Conservation (phyloP, 2,888 invertebrate species). For the Conchocele bisecta region DNA sequence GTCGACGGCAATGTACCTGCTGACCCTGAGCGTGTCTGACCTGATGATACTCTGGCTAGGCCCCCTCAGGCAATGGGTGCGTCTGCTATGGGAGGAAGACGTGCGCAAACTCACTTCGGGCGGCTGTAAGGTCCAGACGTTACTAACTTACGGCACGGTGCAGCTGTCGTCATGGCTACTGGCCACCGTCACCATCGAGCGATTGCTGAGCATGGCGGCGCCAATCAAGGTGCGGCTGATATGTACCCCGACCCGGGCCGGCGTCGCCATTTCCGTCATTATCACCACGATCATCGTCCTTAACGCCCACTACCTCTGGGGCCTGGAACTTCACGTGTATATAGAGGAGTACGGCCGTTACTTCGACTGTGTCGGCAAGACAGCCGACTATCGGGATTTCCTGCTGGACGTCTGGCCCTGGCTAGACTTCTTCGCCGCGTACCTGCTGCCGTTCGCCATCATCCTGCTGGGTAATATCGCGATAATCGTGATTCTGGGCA, state of each 20-base stretch:
- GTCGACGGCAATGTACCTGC: slow-evolving; percentile 68
- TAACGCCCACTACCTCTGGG: slow-evolving; percentile 57
- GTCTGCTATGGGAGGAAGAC: slow-evolving; percentile 45
- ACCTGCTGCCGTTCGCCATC: not conserved
- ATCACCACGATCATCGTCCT: slow-evolving; percentile 36
- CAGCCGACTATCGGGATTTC: not conserved
- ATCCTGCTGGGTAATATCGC: not conserved
- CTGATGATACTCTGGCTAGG: slow-evolving; percentile 66
- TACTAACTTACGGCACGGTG: slow-evolving; percentile 65
- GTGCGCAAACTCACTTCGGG: slow-evolving; percentile 46
- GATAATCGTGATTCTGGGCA: not conserved
- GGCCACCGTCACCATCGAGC: slow-evolving; percentile 72
- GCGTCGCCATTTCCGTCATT: slow-evolving; percentile 40
- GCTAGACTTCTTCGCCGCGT: not conserved
- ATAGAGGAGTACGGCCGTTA: too few species aligned
- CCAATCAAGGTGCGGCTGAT: slow-evolving; percentile 66
- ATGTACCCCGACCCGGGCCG: slow-evolving; percentile 57
- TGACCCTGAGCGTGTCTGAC: slow-evolving; percentile 64
- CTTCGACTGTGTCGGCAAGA: too few species aligned
- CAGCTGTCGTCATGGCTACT: slow-evolving; percentile 75
- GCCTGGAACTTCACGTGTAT: too few species aligned
- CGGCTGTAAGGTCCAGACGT: slow-evolving; percentile 62
- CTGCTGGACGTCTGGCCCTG: not conserved
- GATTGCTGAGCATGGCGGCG: slow-evolving; percentile 66
- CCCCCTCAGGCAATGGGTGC: slow-evolving; percentile 64